Conservation (phyloP, 2,888 invertebrate genomes). For the Tetanocera ferruginea region DNA sequence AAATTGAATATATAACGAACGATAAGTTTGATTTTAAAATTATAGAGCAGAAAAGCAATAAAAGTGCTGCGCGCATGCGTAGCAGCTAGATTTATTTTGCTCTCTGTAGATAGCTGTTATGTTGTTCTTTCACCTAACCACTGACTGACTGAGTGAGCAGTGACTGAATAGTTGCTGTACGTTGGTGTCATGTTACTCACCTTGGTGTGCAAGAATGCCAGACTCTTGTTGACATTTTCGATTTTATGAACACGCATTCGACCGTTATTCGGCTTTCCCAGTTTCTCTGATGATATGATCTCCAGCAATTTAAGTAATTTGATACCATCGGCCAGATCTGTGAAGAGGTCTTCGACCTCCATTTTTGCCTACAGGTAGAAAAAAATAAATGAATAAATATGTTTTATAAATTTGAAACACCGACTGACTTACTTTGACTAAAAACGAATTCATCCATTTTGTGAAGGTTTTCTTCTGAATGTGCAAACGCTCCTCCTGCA, state of each 20-base stretch:
- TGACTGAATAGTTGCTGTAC: no score
- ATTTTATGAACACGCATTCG: constrained; percentile 98
- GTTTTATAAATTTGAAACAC: background rate
- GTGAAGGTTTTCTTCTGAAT: constrained; percentile 99
- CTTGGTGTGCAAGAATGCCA: constrained; percentile 96
- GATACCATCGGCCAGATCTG: constrained; percentile 95
- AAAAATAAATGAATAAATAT: background rate
- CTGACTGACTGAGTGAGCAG: no score
- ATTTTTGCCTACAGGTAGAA: constrained; percentile 83
- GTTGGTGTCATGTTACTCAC: constrained; percentile 68
- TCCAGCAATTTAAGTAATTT: constrained; percentile 93
- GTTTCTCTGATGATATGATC: constrained; percentile 97
- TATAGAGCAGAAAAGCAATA: no score
- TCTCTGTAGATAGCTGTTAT: no score
- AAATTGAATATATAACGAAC: no score
- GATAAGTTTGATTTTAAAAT: no score
- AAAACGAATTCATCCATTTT: constrained; percentile 99
- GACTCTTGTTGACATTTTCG: constrained; percentile 98
- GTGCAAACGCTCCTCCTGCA: constrained; percentile 96
- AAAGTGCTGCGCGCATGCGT: constrained; percentile 7
- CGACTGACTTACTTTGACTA: constrained; percentile 81
- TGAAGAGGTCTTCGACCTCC: constrained; percentile 98
- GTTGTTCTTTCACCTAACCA: no score
- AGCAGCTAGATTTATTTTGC: no score
- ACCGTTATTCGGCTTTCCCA: constrained; percentile 96